Conservation (phyloP, 2,797 vertebrate genomes). For the Coilia nasus region DNA sequence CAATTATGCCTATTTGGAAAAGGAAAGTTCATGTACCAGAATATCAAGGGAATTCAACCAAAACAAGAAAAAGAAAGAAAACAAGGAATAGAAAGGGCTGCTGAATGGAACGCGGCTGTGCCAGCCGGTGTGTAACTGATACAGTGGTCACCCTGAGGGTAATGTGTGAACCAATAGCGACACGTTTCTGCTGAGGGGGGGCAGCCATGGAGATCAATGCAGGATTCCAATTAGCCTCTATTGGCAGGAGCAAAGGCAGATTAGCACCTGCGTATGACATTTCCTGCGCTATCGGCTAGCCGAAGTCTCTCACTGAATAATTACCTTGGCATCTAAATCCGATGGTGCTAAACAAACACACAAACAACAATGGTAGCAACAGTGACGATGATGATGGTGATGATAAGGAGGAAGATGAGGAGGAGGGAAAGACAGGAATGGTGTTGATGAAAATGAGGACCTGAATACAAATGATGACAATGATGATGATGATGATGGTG, state of each 20-base stretch:
- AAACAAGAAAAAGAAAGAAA: background rate
- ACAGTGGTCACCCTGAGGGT: background rate
- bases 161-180: constrained; percentile 67
- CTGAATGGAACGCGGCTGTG: background rate
- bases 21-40: background rate
- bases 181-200: constrained; percentile 67
- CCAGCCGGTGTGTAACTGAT: background rate
- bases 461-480: too few relatives aligned
- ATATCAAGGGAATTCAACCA: background rate
- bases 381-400: background rate
- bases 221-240: constrained; percentile 79
- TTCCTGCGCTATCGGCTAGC: constrained; percentile 76
- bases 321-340: constrained; percentile 58
- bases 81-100: background rate
- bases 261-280: constrained; percentile 78
- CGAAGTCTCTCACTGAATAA: constrained; percentile 65
- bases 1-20: constrained; percentile 5
- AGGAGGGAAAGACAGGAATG: background rate
- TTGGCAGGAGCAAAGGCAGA: constrained; percentile 75
- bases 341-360: constrained; percentile 30
- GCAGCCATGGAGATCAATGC: constrained; percentile 74
- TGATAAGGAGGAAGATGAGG: constrained; percentile 21
- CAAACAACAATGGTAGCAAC: constrained; percentile 26
- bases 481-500: background rate
- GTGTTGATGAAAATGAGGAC: too few relatives aligned